A percentile compares a stretch with the other conserved stretches of the same genome.
These are phyloP conservation scores for Astreopora myriophthalma DNA, from an alignment of 64 coral and sea anemone species.

Conservation along the genomic window DNA sequence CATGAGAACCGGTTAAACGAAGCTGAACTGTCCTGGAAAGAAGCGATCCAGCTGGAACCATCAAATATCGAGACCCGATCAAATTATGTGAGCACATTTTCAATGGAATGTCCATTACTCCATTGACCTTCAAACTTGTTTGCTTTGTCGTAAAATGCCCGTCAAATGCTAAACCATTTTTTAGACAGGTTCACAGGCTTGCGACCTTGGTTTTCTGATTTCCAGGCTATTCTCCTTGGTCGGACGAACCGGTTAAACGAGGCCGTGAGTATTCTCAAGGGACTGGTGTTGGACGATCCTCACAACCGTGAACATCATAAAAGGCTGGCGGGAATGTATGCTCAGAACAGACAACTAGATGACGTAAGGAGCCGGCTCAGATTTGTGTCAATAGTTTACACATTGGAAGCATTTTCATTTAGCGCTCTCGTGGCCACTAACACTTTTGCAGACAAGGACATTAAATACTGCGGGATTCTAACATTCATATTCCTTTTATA, in stretches of 20 bases:
- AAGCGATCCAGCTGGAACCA: slow-evolving; percentile 59
- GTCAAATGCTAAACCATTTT: too few species aligned
- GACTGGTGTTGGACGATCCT: slow-evolving; percentile 59
- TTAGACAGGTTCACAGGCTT: not conserved
- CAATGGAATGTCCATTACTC: too few species aligned
- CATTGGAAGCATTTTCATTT: too few species aligned
- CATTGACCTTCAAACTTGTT: too few species aligned
- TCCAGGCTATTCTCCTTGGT: slow-evolving; percentile 74
- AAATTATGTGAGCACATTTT: slow-evolving; percentile 52
- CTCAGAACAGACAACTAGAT: slow-evolving; percentile 43
- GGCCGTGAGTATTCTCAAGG: slow-evolving; percentile 42
- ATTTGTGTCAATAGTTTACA: not conserved
- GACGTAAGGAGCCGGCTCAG: slow-evolving; percentile 17
- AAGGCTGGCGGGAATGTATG: slow-evolving; percentile 59
- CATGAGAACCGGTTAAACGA: slow-evolving; percentile 63
- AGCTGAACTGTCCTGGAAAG: slow-evolving; percentile 74
- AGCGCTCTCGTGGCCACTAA: too few species aligned
- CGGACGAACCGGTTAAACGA: slow-evolving; percentile 55
- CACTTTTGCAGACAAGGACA: too few species aligned
- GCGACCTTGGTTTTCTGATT: not conserved
- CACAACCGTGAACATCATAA: slow-evolving; percentile 71
- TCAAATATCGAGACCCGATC: slow-evolving; percentile 66
- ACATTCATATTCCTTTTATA: too few species aligned
- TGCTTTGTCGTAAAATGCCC: too few species aligned
- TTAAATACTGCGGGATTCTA: too few species aligned